phyloP scores from a whole-genome alignment of 2,113 vertebrate genomes.

The Myotis brandtii region DNA sequence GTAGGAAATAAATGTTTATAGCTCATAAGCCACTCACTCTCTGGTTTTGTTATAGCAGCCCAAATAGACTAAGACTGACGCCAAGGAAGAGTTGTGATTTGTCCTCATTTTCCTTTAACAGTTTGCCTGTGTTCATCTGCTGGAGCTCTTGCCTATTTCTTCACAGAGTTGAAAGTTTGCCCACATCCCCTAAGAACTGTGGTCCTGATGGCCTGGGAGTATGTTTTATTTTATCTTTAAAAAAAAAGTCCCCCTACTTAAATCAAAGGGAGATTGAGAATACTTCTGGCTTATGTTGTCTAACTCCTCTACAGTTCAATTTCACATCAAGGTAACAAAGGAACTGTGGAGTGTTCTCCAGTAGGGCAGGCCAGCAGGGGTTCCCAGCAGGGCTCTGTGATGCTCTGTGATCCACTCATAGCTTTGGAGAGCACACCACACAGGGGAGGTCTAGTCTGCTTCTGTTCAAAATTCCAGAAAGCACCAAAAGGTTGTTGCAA shows the following conservation, averaged over 20 bases:
- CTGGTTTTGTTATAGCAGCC: neutral
- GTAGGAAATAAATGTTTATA: neutral
- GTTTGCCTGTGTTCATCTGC: neutral
- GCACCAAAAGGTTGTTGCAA: neutral
- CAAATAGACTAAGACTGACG: neutral
- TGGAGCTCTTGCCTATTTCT: constrained; percentile 52
- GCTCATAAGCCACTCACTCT: neutral
- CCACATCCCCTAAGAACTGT: constrained; percentile 54
- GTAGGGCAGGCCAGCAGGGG: constrained; percentile 62
- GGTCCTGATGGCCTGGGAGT: neutral
- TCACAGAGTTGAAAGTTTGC: constrained; percentile 62
- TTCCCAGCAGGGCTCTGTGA: constrained; percentile 60
- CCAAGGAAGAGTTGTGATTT: constrained; percentile 11
- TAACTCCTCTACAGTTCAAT: constrained; percentile 48
- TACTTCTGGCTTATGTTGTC: constrained; percentile 68
- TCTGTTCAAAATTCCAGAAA: neutral
- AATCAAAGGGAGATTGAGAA: constrained; percentile 69
- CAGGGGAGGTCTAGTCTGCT: neutral
- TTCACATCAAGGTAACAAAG: constrained; percentile 62
- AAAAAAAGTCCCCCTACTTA: constrained; percentile 39
- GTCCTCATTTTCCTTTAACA: constrained; percentile 49
- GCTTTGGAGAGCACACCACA: constrained; percentile 46
- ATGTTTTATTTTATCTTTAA: constrained; percentile 57
- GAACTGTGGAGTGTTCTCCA: constrained; percentile 55
- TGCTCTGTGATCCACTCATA: constrained; percentile 56